Conservation (phyloP, 2,888 invertebrate genomes). For the Cerastoderma edule region DNA sequence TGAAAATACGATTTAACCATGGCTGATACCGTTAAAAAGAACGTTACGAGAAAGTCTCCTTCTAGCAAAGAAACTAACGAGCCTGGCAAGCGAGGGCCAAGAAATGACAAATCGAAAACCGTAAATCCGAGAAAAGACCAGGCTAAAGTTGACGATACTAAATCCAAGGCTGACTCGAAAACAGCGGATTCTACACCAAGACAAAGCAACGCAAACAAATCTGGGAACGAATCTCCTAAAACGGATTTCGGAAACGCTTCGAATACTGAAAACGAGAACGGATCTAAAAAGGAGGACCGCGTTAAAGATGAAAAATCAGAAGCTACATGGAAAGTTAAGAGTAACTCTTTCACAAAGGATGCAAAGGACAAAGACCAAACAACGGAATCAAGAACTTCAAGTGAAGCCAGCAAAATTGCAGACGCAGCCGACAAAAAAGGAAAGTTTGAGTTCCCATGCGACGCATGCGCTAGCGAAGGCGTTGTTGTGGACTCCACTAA, state of each 20-base stretch:
- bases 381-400: neutral
- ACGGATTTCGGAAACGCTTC: no score
- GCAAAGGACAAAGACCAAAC: neutral
- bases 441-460: constrained; percentile 18
- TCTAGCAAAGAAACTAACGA: no score
- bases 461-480: constrained; percentile 18
- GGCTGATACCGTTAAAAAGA: no score
- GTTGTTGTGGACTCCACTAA: constrained; percentile 39
- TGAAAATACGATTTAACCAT: no score
- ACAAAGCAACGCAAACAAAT: no score
- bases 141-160: neutral
- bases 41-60: no score
- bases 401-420: neutral
- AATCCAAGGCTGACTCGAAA: neutral
- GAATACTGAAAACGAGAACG: no score
- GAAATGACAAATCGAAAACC: neutral
- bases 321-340: neutral
- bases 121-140: constrained; percentile 3
- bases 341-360: constrained; percentile 5
- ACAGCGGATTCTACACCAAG: constrained; percentile 3
- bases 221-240: no score
- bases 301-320: neutral
- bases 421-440: neutral
- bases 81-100: no score
- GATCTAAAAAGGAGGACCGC: neutral